These are phyloP conservation scores for Myoxocephalus aenaeus DNA, from an alignment of 2,797 vertebrate genomes.

Conservation along the genomic window DNA sequence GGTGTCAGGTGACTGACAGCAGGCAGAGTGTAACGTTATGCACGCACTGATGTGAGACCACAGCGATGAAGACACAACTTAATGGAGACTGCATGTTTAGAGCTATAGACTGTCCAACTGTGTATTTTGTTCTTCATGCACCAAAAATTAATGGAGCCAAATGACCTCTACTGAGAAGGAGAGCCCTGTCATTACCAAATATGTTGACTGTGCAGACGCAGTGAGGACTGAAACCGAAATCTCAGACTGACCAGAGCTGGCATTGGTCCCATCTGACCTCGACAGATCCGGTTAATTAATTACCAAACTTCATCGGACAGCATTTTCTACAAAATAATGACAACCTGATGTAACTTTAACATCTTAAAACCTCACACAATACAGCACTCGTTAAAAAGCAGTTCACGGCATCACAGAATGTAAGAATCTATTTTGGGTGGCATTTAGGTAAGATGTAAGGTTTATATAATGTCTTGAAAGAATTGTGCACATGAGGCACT, in stretches of 20 bases:
- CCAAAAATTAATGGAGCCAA: slow-evolving; percentile 28
- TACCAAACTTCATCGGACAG: neutral
- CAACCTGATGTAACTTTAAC: neutral
- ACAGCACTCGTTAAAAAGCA: neutral
- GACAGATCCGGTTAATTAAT: slow-evolving; percentile 4
- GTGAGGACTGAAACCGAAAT: neutral
- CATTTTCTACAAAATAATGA: slow-evolving; percentile 7
- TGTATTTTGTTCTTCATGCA: slow-evolving; percentile 27
- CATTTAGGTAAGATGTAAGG: neutral
- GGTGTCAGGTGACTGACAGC: slow-evolving; percentile 55
- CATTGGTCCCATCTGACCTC: neutral
- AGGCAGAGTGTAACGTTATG: slow-evolving; percentile 39
- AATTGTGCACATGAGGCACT: neutral
- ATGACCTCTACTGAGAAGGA: slow-evolving; percentile 7
- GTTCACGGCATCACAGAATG: neutral
- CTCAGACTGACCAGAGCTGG: neutral
- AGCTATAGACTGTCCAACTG: slow-evolving; percentile 25
- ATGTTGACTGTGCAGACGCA: slow-evolving; percentile 15
- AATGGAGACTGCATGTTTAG: slow-evolving; percentile 38
- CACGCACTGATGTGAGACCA: slow-evolving; percentile 48
- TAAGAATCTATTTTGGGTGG: neutral
- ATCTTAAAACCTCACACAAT: neutral
- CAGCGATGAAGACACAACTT: slow-evolving; percentile 29
- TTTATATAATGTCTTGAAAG: neutral
- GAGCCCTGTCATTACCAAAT: slow-evolving; percentile 14